Evolutionary conservation across 2,888 invertebrate genomes (phyloP).

Genomic region (Yponomeuta plumbellus): DNA sequence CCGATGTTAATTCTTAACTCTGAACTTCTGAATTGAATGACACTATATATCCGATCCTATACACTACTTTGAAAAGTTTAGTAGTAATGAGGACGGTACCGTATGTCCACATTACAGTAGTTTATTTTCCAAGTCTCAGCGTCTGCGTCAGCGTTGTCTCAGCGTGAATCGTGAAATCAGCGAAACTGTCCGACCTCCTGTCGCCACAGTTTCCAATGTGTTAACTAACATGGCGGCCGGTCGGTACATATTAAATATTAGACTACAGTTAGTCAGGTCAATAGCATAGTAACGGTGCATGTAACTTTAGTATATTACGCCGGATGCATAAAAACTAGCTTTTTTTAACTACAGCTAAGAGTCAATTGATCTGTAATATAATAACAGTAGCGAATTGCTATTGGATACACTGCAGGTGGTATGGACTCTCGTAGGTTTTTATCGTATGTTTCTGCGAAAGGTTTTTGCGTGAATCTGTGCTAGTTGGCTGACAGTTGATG

Average conservation of each 20-base stretch:
- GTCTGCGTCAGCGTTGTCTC: no score
- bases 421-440: neutral
- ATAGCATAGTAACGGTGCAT: neutral
- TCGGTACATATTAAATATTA: slow-evolving; percentile 60
- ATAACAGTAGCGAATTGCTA: neutral
- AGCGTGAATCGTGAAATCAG: neutral
- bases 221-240: slow-evolving; percentile 34
- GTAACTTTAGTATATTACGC: neutral
- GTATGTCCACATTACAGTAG: no score
- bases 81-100: no score
- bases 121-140: neutral
- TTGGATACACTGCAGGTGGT: neutral
- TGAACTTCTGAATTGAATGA: no score
- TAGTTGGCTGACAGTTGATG: neutral
- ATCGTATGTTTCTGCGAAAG: neutral
- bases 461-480: neutral
- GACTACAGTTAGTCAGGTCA: slow-evolving; percentile 51
- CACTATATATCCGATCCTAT: no score
- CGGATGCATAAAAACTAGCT: neutral
- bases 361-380: neutral
- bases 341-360: neutral
- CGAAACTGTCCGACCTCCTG: neutral
- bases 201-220: slow-evolving; percentile 30
- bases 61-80: no score
- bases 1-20: no score